Base-by-base conservation (phyloP, 2,797 vertebrate genomes). In the Channallabes apus region DNA sequence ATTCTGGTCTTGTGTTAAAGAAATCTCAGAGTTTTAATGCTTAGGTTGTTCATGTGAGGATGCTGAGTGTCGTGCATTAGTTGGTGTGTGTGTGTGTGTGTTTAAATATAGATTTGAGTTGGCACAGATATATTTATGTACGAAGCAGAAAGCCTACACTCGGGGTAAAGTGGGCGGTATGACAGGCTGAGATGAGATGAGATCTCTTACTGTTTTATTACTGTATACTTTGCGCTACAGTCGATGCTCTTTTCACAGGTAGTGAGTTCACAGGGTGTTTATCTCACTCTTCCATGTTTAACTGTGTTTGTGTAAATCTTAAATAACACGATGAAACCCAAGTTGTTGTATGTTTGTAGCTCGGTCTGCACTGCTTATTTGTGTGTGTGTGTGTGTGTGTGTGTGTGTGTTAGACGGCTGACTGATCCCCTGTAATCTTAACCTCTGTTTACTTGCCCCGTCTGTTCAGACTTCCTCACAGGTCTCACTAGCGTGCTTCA, bases 391-490 rank as follows among this genome's bases (percentile, higher is more conserved):
- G 62, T 58, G 58, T 9, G 6, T 41, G 35, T 41, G 69, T 24
- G 3, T 22, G 35, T 46, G 22, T n/a, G 24, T 72, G 69, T 81
- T 54, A 9, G 27, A 8, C 24, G 22, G n/a, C 6, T 7, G 71
- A 27, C 38, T 73, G 46, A 27, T 75, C 46, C 46, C 8, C 14
- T 75, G 72, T 29, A 54, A 75, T 75, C 41, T 54, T 54, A 75
- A 75, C 46, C 41, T 12, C 12, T 71, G 32, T 68, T 69, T 82
- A 71, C 54, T 71, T 71, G 54, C 22, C 54, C 80, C 54, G 58
- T 75, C 27, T 20, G 75, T 35, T 59, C 29, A 77, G 72, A 75
- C 72, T 75, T 75, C 46, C 41, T 75, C 72, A 75, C 72, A 54
- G 72, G 46, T 59, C 75, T 77, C 46, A 20, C 27, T 18, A 59